Evolutionary conservation across 2,113 vertebrate genomes (phyloP).

Genomic region (Aviceda subcristata): DNA sequence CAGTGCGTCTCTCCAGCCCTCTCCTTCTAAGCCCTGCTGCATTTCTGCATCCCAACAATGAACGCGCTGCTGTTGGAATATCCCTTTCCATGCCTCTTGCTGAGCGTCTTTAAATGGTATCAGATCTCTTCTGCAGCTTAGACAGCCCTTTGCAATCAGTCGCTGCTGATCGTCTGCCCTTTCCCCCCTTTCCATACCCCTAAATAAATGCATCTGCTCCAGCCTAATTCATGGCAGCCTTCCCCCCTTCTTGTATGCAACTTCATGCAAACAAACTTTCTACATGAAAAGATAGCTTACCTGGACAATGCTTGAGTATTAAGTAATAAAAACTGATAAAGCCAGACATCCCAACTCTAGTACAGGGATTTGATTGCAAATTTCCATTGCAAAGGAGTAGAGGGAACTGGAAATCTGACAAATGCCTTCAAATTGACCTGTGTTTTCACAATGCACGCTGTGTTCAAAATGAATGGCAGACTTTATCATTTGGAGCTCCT

Average conservation of each 20-base stretch:
- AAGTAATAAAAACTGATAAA: slow-evolving; percentile 4
- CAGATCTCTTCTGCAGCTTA: neutral
- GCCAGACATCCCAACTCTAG: slow-evolving; percentile 9
- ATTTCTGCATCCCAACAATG: slow-evolving; percentile 61
- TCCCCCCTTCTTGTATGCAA: neutral
- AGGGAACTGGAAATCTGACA: slow-evolving; percentile 63
- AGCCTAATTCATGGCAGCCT: neutral
- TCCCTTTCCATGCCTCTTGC: slow-evolving; percentile 26
- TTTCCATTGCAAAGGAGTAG: slow-evolving; percentile 69
- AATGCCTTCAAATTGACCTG: slow-evolving; percentile 64
- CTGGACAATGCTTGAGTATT: neutral
- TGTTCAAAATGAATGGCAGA: slow-evolving; percentile 70
- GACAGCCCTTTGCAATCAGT: neutral
- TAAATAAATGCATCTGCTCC: neutral
- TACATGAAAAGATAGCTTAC: slow-evolving; percentile 32
- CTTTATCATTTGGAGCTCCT: slow-evolving; percentile 72
- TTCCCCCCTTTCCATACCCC: slow-evolving; percentile 21
- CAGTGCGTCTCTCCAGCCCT: neutral
- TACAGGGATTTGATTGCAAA: slow-evolving; percentile 62
- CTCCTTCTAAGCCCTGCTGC: neutral
- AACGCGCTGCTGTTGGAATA: slow-evolving; percentile 31
- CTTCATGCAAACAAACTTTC: slow-evolving; percentile 38
- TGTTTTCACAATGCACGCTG: slow-evolving; percentile 56
- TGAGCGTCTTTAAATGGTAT: neutral
- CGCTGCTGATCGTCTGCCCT: neutral